Evolutionary conservation across 2,113 vertebrate genomes (phyloP).

Genomic region (Hippocampus guttulatus): DNA sequence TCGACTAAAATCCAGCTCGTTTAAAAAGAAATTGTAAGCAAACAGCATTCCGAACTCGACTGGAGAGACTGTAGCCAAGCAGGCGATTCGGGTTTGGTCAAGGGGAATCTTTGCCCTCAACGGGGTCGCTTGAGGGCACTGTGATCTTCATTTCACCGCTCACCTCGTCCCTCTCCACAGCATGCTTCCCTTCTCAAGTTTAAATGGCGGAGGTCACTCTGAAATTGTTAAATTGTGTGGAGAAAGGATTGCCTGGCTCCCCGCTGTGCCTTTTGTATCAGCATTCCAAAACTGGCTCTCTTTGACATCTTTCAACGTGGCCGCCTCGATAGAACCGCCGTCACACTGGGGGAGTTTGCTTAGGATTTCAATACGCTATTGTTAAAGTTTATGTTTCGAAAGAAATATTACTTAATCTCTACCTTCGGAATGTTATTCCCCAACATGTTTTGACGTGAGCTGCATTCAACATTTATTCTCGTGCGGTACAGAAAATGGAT

Average conservation of each 20-base stretch:
- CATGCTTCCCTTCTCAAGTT: conserved; percentile 60
- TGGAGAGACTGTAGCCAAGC: conserved; percentile 61
- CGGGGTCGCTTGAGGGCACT: conserved; percentile 51
- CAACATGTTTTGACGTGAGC: too few species aligned
- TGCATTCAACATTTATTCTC: too few species aligned
- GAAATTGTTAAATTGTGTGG: conserved; percentile 68
- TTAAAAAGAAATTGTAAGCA: conserved; percentile 22
- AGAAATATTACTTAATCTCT: not conserved
- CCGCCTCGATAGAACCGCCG: conserved; percentile 25
- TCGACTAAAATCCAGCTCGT: conserved; percentile 32
- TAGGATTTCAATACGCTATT: conserved; percentile 30
- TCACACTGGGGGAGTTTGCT: conserved; percentile 31
- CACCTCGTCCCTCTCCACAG: conserved; percentile 53
- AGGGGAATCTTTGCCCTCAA: conserved; percentile 57
- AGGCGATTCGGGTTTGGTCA: conserved; percentile 43
- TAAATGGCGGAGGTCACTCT: conserved; percentile 61
- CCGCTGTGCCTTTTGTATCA: conserved; percentile 42
- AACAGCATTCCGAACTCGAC: conserved; percentile 2
- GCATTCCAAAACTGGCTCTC: conserved; percentile 55
- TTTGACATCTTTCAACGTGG: conserved; percentile 48
- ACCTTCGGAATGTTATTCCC: not conserved
- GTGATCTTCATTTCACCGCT: conserved; percentile 66
- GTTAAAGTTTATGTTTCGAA: too few species aligned
- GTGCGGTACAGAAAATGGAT: too few species aligned
- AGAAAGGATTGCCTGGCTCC: conserved; percentile 55